Conservation (phyloP, 2,113 vertebrate genomes). For the Macquaria australasica region DNA sequence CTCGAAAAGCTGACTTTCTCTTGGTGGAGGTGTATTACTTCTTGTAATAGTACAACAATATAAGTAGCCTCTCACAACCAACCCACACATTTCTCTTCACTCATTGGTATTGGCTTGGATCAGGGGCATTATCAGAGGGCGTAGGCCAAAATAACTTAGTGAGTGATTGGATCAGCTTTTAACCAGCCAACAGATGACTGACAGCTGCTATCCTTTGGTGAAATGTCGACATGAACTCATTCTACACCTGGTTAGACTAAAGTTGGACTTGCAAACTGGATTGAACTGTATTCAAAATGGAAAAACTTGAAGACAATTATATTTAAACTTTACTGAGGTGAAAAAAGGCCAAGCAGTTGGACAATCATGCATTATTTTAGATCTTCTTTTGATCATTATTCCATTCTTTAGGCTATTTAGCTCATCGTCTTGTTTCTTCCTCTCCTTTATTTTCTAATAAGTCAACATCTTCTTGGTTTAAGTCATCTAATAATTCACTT, state of each 20-base stretch:
- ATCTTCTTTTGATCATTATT: neutral
- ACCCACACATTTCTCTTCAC: neutral
- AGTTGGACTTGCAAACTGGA: neutral
- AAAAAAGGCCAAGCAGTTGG: neutral
- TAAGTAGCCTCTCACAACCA: neutral
- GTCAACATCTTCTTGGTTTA: neutral
- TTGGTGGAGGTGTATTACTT: neutral
- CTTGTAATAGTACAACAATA: neutral
- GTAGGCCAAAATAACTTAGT: neutral
- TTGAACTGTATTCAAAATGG: neutral
- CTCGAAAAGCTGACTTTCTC: neutral
- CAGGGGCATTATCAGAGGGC: neutral
- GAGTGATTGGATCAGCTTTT: slow-evolving; percentile 2
- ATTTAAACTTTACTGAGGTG: neutral
- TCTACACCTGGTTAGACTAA: neutral
- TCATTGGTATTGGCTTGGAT: neutral
- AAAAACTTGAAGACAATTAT: neutral
- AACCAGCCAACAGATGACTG: neutral
- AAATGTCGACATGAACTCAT: neutral
- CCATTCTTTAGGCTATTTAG: too few species aligned
- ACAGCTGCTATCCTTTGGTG: neutral
- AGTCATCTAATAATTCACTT: too few species aligned
- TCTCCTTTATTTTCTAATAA: neutral
- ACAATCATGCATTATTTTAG: neutral
- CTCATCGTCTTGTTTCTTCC: neutral